Base-by-base conservation (phyloP, 2,888 invertebrate genomes). In the Drosophila hawaiiensis region DNA sequence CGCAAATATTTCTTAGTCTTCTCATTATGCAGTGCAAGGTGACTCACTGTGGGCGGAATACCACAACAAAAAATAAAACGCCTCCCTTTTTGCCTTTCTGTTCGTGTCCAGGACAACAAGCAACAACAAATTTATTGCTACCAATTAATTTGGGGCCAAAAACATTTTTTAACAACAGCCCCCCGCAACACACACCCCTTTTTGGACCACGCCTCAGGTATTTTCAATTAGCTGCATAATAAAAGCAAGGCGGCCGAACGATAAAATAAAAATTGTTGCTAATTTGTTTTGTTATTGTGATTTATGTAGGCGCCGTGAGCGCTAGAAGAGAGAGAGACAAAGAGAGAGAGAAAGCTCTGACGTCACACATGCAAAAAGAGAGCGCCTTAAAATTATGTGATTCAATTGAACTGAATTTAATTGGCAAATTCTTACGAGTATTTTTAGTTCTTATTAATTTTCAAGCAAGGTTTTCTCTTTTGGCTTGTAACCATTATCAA, bases 231-330 rank as follows among this genome's bases (percentile, higher is more conserved):
- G 85, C 63, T 67, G 66, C 76, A 76, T 72, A 73, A 73, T 68
- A 80, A 76, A 71, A 84, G 63, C 68, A 70, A 76, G 71, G 69
- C 67, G 67, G 70, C 67, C 60, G 28, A 39, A 29, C 71, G 75
- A 82, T 84, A 81, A 79, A 80, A 58, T 16, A 31, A 85, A 76
- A 78, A 76, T 69, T 80, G 80, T 79, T 73, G 66, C 86, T 89
- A 87, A 87, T 90, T 87, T 83, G 68, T 83, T 88, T 90, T 68
- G 68, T 85, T 88, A 87, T 87, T 87, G 85, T 88, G 87, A 87
- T 87, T 87, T 88, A 87, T 90, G 77, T 56, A 28, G 31, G n/a
- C 50, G 59, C 60, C 55, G 52, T 66, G 65, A 71, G 64, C 47
- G 22, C 47, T n/a, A 31, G 47, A 12, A 54, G 4, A 54, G 9